These are phyloP conservation scores for Arion vulgaris DNA, from an alignment of 1,140 invertebrate genomes.

Conservation along the genomic window DNA sequence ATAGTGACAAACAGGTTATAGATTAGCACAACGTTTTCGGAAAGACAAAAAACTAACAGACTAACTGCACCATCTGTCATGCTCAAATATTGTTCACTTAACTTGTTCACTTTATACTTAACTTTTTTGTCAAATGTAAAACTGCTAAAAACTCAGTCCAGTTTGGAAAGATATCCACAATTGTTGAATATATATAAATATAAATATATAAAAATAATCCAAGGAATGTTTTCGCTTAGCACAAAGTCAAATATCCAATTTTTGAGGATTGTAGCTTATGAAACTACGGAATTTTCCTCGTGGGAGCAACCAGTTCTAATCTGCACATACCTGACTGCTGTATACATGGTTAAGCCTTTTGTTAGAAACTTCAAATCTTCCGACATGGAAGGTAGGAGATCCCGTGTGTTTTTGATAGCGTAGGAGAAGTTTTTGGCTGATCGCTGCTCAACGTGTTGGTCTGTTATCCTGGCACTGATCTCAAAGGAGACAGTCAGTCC, in stretches of 20 bases:
- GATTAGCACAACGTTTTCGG: neutral
- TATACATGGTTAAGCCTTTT: neutral
- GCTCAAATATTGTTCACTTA: no score
- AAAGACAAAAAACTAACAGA: no score
- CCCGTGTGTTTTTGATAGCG: neutral
- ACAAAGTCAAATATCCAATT: neutral
- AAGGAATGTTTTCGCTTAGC: neutral
- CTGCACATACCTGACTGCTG: neutral
- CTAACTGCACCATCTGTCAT: no score
- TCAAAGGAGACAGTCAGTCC: neutral
- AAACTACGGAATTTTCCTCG: neutral
- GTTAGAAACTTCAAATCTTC: neutral
- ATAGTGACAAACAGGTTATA: neutral
- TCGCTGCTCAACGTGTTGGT: neutral
- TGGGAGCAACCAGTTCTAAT: neutral
- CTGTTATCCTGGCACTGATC: neutral
- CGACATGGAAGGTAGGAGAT: slow-evolving; percentile 5
- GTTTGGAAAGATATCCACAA: no score
- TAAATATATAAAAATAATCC: neutral
- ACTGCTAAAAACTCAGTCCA: no score
- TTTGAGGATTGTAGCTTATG: neutral
- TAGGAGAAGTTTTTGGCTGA: neutral
- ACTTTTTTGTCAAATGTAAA: no score
- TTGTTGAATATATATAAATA: no score
- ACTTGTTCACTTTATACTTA: no score